These are phyloP conservation scores for Pelecanoides urinatrix DNA, from an alignment of 2,113 vertebrate genomes.

Conservation along the genomic window DNA sequence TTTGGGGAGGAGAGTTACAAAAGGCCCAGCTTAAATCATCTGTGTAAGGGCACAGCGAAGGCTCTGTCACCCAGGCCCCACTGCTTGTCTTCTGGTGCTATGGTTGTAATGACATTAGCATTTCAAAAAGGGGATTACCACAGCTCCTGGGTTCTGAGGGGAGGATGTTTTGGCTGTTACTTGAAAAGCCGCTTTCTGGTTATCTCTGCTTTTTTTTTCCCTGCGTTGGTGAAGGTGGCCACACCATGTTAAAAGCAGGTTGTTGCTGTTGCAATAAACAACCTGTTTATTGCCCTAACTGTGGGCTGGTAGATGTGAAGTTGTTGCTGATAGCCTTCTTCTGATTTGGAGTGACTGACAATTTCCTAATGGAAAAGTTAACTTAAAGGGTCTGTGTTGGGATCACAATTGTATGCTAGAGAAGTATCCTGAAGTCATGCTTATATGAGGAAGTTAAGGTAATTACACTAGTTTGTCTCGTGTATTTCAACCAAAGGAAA, in stretches of 20 bases:
- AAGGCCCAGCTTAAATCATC: constrained; percentile 39
- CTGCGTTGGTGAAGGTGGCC: neutral
- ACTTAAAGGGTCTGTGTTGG: neutral
- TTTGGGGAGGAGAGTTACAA: neutral
- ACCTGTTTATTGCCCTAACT: neutral
- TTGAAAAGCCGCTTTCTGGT: constrained; percentile 39
- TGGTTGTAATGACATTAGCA: constrained; percentile 66
- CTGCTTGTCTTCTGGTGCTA: constrained; percentile 21
- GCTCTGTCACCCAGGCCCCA: constrained; percentile 25
- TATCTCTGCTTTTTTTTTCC: neutral
- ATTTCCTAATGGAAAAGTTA: neutral
- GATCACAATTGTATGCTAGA: neutral
- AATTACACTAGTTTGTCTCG: neutral
- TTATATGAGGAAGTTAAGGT: neutral
- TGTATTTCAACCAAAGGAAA: neutral
- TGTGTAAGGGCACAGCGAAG: constrained; percentile 20
- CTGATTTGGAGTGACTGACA: neutral
- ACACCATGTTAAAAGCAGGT: neutral
- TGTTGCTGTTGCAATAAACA: neutral
- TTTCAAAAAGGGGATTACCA: constrained; percentile 64
- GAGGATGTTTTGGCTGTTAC: neutral
- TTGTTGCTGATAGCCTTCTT: neutral
- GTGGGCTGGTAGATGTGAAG: neutral
- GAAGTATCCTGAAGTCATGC: neutral
- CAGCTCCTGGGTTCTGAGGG: neutral